phyloP scores from a whole-genome alignment of 2,797 vertebrate genomes.

The Euthynnus affinis region DNA sequence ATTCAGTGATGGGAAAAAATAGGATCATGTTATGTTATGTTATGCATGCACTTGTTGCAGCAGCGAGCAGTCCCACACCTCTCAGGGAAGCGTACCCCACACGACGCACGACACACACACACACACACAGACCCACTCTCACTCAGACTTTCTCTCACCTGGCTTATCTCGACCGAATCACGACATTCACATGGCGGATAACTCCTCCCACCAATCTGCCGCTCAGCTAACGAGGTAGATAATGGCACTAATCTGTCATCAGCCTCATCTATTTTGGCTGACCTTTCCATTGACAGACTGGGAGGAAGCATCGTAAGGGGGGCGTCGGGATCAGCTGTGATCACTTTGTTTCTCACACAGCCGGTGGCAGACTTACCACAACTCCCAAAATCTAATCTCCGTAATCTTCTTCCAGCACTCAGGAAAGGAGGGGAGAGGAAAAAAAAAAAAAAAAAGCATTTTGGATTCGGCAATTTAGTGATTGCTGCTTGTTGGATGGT shows the following conservation, averaged over 20 bases:
- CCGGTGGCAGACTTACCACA: conserved; percentile 41
- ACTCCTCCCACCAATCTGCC: conserved; percentile 54
- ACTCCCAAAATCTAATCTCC: conserved; percentile 56
- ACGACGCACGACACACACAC: not conserved
- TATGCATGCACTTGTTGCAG: too few relatives aligned
- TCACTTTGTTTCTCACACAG: conserved; percentile 56
- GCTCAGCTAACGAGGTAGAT: conserved; percentile 24
- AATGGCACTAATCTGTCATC: conserved; percentile 59
- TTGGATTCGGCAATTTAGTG: conserved; percentile 26
- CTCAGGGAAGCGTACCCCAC: not conserved
- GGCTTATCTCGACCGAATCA: conserved; percentile 13
- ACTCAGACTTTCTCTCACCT: conserved; percentile 23
- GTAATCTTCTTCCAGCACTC: conserved; percentile 49
- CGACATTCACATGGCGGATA: not conserved
- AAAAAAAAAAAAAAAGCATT: not conserved
- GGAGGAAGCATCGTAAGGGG: conserved; percentile 16
- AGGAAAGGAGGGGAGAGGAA: not conserved
- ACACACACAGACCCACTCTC: not conserved
- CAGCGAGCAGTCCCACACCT: not conserved
- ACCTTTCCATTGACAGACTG: conserved; percentile 35
- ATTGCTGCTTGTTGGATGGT: conserved; percentile 21
- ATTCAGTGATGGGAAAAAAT: too few relatives aligned
- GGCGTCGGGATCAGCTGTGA: conserved; percentile 38
- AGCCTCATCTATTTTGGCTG: conserved; percentile 47
- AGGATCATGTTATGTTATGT: too few relatives aligned